These are phyloP conservation scores for Nyctereutes procyonoides DNA, from an alignment of 2,113 vertebrate species.

Conservation along the genomic window DNA sequence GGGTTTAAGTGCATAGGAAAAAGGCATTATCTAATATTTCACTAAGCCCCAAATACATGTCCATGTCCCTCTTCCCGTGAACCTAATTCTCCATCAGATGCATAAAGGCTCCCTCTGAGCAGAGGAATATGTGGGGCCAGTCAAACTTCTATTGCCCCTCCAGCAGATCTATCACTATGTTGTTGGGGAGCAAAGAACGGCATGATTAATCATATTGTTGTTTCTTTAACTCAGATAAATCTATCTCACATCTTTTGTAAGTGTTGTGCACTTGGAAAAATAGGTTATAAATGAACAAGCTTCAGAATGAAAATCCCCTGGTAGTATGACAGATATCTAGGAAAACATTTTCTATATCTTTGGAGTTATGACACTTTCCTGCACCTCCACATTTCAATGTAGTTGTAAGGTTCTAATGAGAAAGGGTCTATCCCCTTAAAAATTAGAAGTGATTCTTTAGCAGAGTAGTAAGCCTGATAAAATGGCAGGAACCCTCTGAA, in stretches of 20 bases:
- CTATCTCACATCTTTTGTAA: background rate
- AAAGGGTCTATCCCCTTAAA: background rate
- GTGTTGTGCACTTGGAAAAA: background rate
- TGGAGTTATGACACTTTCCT: background rate
- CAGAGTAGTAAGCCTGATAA: background rate
- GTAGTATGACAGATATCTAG: background rate
- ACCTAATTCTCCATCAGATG: background rate
- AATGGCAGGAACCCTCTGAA: background rate
- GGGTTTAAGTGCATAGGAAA: slow-evolving; percentile 14
- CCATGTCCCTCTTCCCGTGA: background rate
- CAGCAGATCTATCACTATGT: background rate
- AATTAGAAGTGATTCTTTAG: background rate
- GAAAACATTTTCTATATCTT: background rate
- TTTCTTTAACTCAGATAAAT: slow-evolving; percentile 65
- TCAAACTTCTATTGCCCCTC: background rate
- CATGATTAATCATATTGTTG: slow-evolving; percentile 27
- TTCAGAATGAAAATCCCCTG: slow-evolving; percentile 16
- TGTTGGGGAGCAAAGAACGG: background rate
- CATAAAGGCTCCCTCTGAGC: background rate
- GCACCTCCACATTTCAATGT: background rate
- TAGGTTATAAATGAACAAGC: slow-evolving; percentile 37
- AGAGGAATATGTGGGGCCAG: background rate
- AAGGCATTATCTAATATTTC: background rate
- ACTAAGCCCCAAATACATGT: background rate
- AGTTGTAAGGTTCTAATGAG: background rate